Evolutionary conservation across 1,140 invertebrate genomes (phyloP).

Genomic region (Drosophila melanica): DNA sequence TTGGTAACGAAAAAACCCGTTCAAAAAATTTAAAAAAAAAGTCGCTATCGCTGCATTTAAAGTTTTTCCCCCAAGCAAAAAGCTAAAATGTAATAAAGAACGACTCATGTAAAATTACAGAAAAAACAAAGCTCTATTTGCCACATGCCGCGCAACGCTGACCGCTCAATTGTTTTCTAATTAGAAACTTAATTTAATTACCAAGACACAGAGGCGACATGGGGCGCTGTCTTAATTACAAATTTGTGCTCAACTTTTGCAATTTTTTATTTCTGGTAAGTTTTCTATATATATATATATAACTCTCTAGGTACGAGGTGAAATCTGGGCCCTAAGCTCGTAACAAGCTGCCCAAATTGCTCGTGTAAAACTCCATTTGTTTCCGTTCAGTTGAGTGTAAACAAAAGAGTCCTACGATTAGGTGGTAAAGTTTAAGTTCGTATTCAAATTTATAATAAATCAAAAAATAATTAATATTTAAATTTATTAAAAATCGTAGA

Average conservation of each 20-base stretch:
- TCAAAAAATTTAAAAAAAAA: conserved; percentile 28
- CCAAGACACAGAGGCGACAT: conserved; percentile 37
- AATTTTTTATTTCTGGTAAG: conserved; percentile 81
- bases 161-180: conserved; percentile 27
- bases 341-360: conserved; percentile 37
- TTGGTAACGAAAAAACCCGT: conserved; percentile 14
- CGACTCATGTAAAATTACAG: background rate
- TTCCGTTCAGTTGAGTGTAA: conserved; percentile 28
- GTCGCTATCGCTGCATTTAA: background rate
- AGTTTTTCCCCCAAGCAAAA: background rate
- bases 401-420: conserved; percentile 13
- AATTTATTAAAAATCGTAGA: too few relatives aligned
- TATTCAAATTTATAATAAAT: background rate
- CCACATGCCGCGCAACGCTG: conserved; percentile 6
- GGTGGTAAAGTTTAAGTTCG: background rate
- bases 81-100: conserved; percentile 13
- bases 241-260: conserved; percentile 76
- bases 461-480: too few relatives aligned
- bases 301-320: conserved; percentile 16
- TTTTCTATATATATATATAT: conserved; percentile 3
- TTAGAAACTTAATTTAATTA: conserved; percentile 44
- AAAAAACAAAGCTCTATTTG: background rate
- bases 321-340: conserved; percentile 50
- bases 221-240: conserved; percentile 70
- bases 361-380: conserved; percentile 42